A percentile compares a stretch with the other conserved stretches of the same genome.
phyloP scores from a whole-genome alignment of 2,797 vertebrate genomes.

The Nasua narica region DNA sequence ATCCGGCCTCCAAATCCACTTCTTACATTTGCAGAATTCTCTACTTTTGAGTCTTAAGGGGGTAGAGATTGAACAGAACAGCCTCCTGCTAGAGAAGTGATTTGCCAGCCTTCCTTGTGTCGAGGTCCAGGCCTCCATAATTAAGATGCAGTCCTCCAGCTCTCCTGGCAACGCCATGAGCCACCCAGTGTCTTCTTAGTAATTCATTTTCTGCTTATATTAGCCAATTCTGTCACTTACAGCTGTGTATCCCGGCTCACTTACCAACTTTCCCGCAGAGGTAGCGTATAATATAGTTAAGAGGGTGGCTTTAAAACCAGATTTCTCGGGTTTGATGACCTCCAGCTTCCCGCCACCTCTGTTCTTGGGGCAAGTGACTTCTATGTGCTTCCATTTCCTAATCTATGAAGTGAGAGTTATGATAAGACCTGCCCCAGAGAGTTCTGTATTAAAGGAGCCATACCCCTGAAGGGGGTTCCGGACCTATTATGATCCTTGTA shows the following conservation, averaged over 20 bases:
- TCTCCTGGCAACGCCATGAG: neutral
- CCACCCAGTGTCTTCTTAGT: neutral
- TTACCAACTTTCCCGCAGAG: neutral
- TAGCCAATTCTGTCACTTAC: neutral
- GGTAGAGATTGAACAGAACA: neutral
- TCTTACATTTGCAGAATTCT: neutral
- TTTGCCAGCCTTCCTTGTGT: neutral
- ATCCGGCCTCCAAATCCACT: neutral
- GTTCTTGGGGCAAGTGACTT: neutral
- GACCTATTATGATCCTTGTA: neutral
- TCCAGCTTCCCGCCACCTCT: neutral
- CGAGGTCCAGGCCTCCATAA: neutral
- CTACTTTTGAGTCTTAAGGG: neutral
- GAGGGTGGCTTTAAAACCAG: neutral
- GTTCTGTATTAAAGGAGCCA: neutral
- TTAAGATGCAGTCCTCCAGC: neutral
- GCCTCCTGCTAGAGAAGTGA: neutral
- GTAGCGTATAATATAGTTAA: neutral
- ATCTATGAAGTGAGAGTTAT: neutral
- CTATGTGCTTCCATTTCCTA: neutral
- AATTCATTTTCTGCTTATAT: neutral
- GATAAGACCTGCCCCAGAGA: neutral
- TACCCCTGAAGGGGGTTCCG: neutral
- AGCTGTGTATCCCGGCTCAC: rapidly evolving
- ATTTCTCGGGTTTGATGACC: neutral